phyloP scores from a whole-genome alignment of 23 tunicate genomes.

The Pegea sp. region DNA sequence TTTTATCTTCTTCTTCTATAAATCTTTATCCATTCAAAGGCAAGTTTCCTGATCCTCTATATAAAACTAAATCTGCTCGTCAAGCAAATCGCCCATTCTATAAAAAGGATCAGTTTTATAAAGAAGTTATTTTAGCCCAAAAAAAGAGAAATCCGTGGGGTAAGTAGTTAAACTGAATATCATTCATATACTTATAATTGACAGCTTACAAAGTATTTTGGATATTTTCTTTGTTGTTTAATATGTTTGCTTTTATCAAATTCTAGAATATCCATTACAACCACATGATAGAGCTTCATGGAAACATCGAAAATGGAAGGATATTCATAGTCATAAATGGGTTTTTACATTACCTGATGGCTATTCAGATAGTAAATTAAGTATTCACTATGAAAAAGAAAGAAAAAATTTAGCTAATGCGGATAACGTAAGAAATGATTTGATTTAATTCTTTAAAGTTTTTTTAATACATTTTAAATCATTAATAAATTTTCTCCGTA shows the following conservation, averaged over 20 bases:
- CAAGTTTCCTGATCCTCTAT: neutral
- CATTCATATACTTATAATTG: no score
- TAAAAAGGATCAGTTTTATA: constrained; percentile 1
- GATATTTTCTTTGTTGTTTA: no score
- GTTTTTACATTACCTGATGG: constrained; percentile 6
- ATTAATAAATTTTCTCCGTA: no score
- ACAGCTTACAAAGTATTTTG: no score
- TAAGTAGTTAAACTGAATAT: no score
- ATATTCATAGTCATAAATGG: constrained; percentile 31
- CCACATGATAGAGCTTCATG: constrained; percentile 48
- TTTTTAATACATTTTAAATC: neutral
- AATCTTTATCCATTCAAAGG: neutral
- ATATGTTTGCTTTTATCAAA: no score
- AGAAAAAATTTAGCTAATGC: neutral
- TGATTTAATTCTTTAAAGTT: neutral
- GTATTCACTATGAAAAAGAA: no score
- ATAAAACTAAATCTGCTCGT: neutral
- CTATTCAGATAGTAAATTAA: no score
- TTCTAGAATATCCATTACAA: constrained; percentile 53
- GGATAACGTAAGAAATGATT: neutral
- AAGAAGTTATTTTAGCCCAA: constrained; percentile 8
- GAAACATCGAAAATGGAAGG: constrained; percentile 71
- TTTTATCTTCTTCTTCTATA: no score
- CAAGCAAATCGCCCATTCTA: neutral
- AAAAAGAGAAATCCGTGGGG: constrained; percentile 12